These are phyloP conservation scores for Phenganax subtilis DNA, from an alignment of 92 coral and sea anemone species.

Conservation along the genomic window DNA sequence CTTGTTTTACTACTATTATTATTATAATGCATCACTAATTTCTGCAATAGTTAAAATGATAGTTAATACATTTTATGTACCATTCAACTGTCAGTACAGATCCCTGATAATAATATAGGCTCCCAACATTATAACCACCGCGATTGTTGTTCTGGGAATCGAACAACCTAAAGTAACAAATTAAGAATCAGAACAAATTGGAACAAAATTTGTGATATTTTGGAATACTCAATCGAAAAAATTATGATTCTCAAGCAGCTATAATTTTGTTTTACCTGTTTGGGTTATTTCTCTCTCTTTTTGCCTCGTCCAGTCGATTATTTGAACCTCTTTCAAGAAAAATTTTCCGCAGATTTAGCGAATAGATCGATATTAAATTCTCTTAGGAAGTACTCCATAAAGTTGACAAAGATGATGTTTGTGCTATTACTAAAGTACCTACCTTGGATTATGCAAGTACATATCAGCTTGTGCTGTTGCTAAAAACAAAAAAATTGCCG, in stretches of 20 bases:
- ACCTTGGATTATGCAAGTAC: slow-evolving; percentile 95
- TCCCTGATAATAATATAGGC: slow-evolving; percentile 79
- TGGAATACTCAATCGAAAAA: background rate
- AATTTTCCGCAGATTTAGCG: background rate
- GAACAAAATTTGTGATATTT: background rate
- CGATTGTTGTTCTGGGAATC: slow-evolving; percentile 96
- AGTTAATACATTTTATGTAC: slow-evolving; percentile 37
- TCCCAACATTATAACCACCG: slow-evolving; percentile 98
- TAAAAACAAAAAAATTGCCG: slow-evolving; percentile 39
- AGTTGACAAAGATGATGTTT: background rate
- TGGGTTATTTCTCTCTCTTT: slow-evolving; percentile 85
- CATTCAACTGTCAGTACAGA: slow-evolving; percentile 82
- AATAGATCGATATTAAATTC: no score
- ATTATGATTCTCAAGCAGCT: background rate
- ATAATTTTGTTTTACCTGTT: slow-evolving; percentile 58
- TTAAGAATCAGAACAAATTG: background rate
- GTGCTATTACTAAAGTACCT: background rate
- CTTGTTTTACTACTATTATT: background rate
- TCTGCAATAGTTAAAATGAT: background rate
- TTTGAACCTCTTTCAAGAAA: slow-evolving; percentile 63
- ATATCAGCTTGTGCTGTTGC: slow-evolving; percentile 61
- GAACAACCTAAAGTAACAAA: slow-evolving; percentile 57
- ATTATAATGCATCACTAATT: background rate
- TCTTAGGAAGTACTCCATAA: slow-evolving; percentile 1
- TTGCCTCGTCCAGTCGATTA: slow-evolving; percentile 86